A percentile compares a stretch with the other conserved stretches of the same genome.
Evolutionary conservation across 2,113 vertebrate species (phyloP).

Genomic region (Cyprinus carpio): DNA sequence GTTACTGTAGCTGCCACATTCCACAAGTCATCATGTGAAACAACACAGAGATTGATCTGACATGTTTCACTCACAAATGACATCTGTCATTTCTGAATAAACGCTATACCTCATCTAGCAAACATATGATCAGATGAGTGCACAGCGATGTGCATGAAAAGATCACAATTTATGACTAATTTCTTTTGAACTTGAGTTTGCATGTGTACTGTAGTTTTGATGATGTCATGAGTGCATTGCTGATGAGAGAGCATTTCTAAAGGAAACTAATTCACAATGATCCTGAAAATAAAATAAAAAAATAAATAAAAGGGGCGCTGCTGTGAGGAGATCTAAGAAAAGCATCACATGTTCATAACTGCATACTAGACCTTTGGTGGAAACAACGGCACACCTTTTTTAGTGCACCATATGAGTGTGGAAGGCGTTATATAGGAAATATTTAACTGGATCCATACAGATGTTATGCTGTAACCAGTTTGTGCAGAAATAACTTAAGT

Average conservation of each 20-base stretch:
- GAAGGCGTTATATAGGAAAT: not conserved
- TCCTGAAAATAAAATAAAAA: not conserved
- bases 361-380: not conserved
- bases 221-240: not conserved
- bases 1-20: constrained; percentile 35
- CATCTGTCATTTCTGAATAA: constrained; percentile 10
- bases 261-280: not conserved
- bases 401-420: not conserved
- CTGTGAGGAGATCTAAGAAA: constrained; percentile 5
- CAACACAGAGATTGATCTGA: constrained; percentile 17
- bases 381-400: not conserved
- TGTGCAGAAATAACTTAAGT: not conserved
- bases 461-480: not conserved
- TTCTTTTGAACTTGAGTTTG: not conserved
- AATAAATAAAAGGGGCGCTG: not conserved
- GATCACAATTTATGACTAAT: not conserved
- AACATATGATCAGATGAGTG: constrained; percentile 2
- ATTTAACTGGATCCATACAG: not conserved
- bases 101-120: not conserved
- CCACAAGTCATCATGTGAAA: not conserved
- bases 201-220: not conserved
- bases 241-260: not conserved
- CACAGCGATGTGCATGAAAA: not conserved
- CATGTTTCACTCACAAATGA: constrained; percentile 17
- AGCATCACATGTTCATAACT: not conserved